Base-by-base conservation (phyloP, 2,113 vertebrate species). In the Rhynchomys soricoides region DNA sequence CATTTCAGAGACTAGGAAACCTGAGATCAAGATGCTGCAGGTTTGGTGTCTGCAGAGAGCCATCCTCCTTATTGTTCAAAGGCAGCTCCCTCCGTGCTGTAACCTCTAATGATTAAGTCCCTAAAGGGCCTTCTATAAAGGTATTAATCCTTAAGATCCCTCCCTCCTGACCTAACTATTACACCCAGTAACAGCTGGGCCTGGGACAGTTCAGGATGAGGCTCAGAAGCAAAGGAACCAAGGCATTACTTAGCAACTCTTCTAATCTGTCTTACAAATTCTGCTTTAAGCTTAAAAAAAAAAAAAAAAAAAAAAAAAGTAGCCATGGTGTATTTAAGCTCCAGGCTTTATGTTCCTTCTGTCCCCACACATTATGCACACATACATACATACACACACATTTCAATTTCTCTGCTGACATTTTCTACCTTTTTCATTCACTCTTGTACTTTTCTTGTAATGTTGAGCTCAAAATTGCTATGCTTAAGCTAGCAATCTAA, bases 321-420 rank as follows among this genome's bases (percentile, higher is more conserved):
- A 70, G 4, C 34, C 52, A 24, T 85, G 34, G 29, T 26, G 4
- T 64, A 86, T 62, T 82, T 82, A 31, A 55, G 31, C 57, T 94
- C 24, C 59, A 57, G 34, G 15, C 16, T 70, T 92, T 71, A 66
- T 19, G 5, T 86, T 55, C 78, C 68, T 55, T 71, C 43, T 5
- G 7, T 77, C 31, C 90, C 50, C 31, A n/a, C 22, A 59, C 21
- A 26, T n/a, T 68, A 82, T 57, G 34, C 34, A 55, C 10, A 62
- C 22, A 78, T 34, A 45, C 45, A 45, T 13, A 45, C 73, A 50
- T 7, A 79, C 7, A 57, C 3, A 59, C 16, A 29, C 21, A 82
- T 91, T 93, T 71, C 71, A 86, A 43, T 86, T 89, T 74, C n/a
- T 89, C 22, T 55, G 3, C 19, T 57, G 57, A 82, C 24, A 57